Evolutionary conservation across 2,113 vertebrate genomes (phyloP), one percentile per base, ranked within the genome.

Genomic region (Limnothrissa miodon): DNA sequence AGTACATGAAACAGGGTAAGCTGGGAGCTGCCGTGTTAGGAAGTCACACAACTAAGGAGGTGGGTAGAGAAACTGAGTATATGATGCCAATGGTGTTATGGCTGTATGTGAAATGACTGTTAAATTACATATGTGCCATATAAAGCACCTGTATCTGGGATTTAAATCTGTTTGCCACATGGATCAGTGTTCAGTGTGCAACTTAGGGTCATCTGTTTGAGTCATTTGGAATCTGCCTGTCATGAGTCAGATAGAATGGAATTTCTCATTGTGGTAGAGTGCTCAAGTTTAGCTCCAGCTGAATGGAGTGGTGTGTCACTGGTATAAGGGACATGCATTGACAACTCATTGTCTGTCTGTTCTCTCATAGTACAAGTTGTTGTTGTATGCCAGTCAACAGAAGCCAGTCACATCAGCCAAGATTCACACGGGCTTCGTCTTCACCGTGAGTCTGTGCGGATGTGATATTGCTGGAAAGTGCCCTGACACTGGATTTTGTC

Each of bases 1-100:
- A 98, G 56, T 99, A 99, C 82, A 78, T 94, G 90, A 99, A 98
- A 90, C 97, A 99, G 87, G 98, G 98, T 39, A 99, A 98, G 91
- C 96, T 98, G 78, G 98, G 98, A 92, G 97, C 95, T 8, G 98
- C 98, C 0, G 93, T 98, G 0, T 91, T 99, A 89, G 98, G 97
- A 70, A 98, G 90, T 90, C 96, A 97, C 0, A 7, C 91, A 4
- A 90, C 93, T 79, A 96, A 89, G 93, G 97, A 99, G 96, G 98
- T 99, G 45, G 21, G 90, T 84, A 42, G 33, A 74, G 9, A 74
- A 74, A 9, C 11, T 5, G 36, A 33, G 2, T 42, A 42, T 42
- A 42, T 2, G 42, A 4, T 42, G 42, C 2, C 9, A 74, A 29
- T 70, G 59, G 13, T 33, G 29, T 51, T 70, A 2, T 70, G 62